These are phyloP conservation scores for Lochmaea crataegi DNA, from an alignment of 2,888 invertebrate species.

Conservation along the genomic window DNA sequence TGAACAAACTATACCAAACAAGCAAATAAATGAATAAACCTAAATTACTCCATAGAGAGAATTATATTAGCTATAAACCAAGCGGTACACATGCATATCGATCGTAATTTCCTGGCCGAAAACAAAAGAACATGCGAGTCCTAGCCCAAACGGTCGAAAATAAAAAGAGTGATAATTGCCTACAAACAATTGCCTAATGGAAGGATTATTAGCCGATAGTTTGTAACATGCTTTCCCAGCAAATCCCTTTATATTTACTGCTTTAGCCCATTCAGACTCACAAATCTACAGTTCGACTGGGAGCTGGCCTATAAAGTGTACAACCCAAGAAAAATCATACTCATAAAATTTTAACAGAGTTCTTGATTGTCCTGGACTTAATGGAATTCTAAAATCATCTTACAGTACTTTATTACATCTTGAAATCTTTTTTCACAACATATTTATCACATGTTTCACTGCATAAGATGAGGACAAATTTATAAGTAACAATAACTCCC, in stretches of 20 bases:
- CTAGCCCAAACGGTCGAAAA: slow-evolving; percentile 26
- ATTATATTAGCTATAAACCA: slow-evolving; percentile 20
- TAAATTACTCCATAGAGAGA: slow-evolving; percentile 12
- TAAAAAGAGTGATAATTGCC: slow-evolving; percentile 47
- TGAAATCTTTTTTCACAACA: no score
- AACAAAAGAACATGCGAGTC: slow-evolving; percentile 28
- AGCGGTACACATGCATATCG: slow-evolving; percentile 13
- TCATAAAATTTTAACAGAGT: no score
- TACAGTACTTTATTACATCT: no score
- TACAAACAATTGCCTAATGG: slow-evolving; percentile 49
- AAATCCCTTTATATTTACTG: slow-evolving; percentile 42
- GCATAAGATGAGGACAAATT: no score
- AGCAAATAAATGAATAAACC: slow-evolving; percentile 14
- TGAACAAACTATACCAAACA: slow-evolving; percentile 3
- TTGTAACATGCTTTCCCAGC: slow-evolving; percentile 39
- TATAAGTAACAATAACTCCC: no score
- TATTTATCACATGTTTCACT: no score
- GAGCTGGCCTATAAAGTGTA: neutral
- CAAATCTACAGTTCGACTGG: slow-evolving; percentile 25
- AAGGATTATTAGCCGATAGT: slow-evolving; percentile 45
- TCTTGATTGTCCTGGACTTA: no score
- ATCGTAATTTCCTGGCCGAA: slow-evolving; percentile 11
- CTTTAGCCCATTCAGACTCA: slow-evolving; percentile 21
- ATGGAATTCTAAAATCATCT: no score
- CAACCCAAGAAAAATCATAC: neutral